Conservation (phyloP, 1,140 invertebrate species). For the Whitmania pigra region DNA sequence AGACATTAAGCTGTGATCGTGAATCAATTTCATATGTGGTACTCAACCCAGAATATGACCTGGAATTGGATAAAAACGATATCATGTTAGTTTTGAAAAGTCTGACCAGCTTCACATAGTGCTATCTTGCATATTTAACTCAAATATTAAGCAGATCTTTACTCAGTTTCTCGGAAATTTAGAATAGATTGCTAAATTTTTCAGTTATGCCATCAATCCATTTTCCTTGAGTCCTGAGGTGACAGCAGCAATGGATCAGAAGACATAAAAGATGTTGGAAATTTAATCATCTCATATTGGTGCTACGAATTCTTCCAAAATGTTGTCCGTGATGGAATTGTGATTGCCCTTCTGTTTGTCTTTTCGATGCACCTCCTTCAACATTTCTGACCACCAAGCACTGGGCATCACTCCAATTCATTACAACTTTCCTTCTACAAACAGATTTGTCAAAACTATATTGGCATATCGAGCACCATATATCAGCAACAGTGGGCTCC, state of each 20-base stretch:
- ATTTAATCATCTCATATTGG: not conserved
- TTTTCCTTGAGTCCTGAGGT: not conserved
- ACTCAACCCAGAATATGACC: slow-evolving; percentile 92
- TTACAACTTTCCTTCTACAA: no score
- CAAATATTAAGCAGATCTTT: no score
- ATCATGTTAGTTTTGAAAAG: slow-evolving; percentile 62
- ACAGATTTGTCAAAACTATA: no score
- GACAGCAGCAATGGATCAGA: not conserved
- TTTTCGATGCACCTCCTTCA: no score
- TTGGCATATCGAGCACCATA: no score
- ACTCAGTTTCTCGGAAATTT: not conserved
- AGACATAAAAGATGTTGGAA: not conserved
- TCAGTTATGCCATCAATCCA: not conserved
- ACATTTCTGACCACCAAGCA: no score
- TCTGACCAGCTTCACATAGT: not conserved
- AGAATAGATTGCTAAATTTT: not conserved
- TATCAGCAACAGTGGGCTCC: no score
- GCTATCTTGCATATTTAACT: no score
- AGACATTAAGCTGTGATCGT: slow-evolving; percentile 58
- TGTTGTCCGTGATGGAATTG: no score
- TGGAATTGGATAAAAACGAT: slow-evolving; percentile 87
- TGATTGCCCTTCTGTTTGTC: no score
- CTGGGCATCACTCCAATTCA: no score
- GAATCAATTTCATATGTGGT: slow-evolving; percentile 91
- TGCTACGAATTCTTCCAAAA: no score